Evolutionary conservation across 2,113 vertebrate species (phyloP), one percentile per base, ranked within the genome.

Genomic region (Morone saxatilis): DNA sequence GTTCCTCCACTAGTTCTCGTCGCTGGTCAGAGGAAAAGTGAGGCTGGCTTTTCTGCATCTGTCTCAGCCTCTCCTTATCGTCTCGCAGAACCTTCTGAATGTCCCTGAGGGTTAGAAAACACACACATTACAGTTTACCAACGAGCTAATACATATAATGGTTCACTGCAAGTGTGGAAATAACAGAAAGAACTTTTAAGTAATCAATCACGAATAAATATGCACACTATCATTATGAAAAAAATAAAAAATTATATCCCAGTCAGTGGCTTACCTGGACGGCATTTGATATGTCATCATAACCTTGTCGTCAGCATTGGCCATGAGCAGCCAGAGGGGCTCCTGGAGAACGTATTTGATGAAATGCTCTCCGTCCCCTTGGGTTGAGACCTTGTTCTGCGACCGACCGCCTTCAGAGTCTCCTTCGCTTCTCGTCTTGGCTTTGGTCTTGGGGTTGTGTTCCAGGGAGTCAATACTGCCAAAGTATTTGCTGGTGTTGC

Each of bases 241-340:
- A 31, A 31, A 31, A 31, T 31, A 31, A 47, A 47, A 47, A 2
- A 47, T 25, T 25, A 25, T 25, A 25, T 25, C 17, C 1, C 4
- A 36, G 19, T 56, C 17, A 6, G 20, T 38, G 36, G 38, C 94
- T 96, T 94, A 99, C 98, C 97, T 91, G 72, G 96, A 89, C 1
- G 97, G 97, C 85, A 99, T 92, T 91, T 99, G 97, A 92, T 99
- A 99, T 0, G 96, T 97, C 97, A 99, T 98, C 98, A 98, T 98
- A 85, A 97, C 84, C 0, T 95, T 91, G 78, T 97, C 94, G 17
- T 98, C 96, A 0, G 96, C 72, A 19, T 97, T 95, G 2, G 97
- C 96, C 96, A 96, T 96, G 71, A 97, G 91, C 84, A 97, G 94
- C 97, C 97, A 98, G 70, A 97, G 89, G 0, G 97, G 97, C 86